Base-by-base conservation (phyloP, 2,888 invertebrate genomes). In the Eristalis tenax region DNA sequence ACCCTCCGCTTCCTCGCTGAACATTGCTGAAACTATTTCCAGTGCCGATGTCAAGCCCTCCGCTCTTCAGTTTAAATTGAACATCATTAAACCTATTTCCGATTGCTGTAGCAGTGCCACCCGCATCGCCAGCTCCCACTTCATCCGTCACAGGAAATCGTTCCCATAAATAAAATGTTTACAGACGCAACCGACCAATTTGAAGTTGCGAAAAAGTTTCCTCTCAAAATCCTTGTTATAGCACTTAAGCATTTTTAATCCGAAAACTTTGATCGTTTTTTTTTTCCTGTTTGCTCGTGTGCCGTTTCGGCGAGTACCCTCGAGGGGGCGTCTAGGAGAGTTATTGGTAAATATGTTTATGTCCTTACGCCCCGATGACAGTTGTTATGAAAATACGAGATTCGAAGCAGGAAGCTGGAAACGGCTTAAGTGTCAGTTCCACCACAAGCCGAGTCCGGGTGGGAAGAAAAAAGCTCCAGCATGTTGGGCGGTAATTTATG, bases 301-400 rank as follows among this genome's bases (percentile, higher is more conserved):
- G 13, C 40, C 40, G 4, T n/a, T 43, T 15, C 50, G 43, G 40
- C 38, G 38, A n/a, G 8, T 40, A 40, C 32, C 61, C 64, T 43
- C 23, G 61, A 28, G 22, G 23, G 57, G 23, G 59, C 61, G 40
- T 68, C 71, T 68, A 63, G 38, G 32, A 26, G 59, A 64, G 26
- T 74, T 77, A 76, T 81, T 83, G 77, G 69, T 86, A 83, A 86
- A 83, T 78, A 82, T 74, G 35, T 86, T 76, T 73, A 59, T 71
- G 56, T 69, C 38, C 57, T 26, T 75, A 40, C 26, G 32, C 22
- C n/a, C 22, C 8, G 18, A 66, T 64, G 50, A 64, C 43, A 64
- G 73, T 70, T 69, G 40, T 69, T 77, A 78, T 65, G 56, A 86
- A 77, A 77, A 83, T 63, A 66, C 57, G 22, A 38, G 18, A 65